These are phyloP conservation scores for Lagopus muta DNA, from an alignment of 2,113 vertebrate genomes.

Conservation along the genomic window DNA sequence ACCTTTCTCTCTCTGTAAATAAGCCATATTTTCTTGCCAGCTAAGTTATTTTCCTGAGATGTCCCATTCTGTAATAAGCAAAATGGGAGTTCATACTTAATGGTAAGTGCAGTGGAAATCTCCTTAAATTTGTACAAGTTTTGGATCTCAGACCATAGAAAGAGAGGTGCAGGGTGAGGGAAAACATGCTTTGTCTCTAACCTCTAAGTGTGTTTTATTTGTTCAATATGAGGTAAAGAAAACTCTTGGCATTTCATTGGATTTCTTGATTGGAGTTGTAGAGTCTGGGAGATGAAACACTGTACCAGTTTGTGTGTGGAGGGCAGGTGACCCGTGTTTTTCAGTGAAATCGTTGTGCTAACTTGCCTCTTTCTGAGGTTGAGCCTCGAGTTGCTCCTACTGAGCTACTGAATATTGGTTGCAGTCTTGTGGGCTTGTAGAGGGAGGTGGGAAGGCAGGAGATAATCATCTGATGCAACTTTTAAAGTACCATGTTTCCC, in stretches of 20 bases:
- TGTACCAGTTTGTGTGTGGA: background rate
- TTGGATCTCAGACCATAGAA: background rate
- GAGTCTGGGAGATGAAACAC: background rate
- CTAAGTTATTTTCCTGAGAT: background rate
- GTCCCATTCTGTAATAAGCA: background rate
- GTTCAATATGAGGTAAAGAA: background rate
- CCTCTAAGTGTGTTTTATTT: background rate
- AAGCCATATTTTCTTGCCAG: background rate
- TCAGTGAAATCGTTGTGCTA: background rate
- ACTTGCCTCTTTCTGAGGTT: background rate
- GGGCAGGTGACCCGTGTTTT: background rate
- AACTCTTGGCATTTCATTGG: background rate
- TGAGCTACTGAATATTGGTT: background rate
- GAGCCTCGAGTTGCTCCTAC: background rate
- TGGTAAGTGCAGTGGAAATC: background rate
- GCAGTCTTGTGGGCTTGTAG: background rate
- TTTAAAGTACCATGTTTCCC: background rate
- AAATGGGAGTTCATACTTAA: background rate
- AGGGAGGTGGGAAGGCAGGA: background rate
- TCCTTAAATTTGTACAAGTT: background rate
- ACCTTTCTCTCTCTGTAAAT: background rate
- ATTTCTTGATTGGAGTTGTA: conserved; percentile 2
- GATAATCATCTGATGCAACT: background rate
- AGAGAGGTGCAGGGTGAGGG: background rate
- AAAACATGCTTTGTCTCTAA: background rate